These are phyloP conservation scores for Heliconius cydno DNA, from an alignment of 2,888 invertebrate species.

Conservation along the genomic window DNA sequence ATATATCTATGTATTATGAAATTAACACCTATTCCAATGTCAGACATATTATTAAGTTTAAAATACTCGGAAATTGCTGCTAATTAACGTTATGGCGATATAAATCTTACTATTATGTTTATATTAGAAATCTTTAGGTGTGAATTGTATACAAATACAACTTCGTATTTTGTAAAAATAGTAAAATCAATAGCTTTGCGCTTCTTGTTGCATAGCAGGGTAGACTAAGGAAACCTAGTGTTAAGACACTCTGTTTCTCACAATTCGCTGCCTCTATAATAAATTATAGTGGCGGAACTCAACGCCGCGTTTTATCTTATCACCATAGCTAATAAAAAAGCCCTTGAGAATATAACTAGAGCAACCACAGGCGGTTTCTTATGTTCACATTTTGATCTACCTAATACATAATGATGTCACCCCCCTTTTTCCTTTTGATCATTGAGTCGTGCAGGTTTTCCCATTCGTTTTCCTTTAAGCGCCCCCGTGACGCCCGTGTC, in stretches of 20 bases:
- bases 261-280: not conserved
- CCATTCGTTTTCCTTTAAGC: constrained; percentile 18
- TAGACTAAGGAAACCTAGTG: not conserved
- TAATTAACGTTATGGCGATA: not conserved
- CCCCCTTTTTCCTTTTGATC: constrained; percentile 11
- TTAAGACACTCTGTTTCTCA: not conserved
- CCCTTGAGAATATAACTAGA: not conserved
- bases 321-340: not conserved
- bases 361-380: not conserved
- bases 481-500: not conserved
- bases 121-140: not conserved
- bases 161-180: not conserved
- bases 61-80: not conserved
- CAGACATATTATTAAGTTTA: not conserved
- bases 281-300: too few species aligned
- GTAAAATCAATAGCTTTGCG: not conserved
- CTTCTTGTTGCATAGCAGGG: not conserved
- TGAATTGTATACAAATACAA: constrained; percentile 1
- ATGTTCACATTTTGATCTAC: not conserved
- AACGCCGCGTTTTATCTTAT: too few species aligned
- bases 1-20: not conserved
- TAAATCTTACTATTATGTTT: not conserved
- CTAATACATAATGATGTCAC: constrained; percentile 12
- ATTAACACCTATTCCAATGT: not conserved
- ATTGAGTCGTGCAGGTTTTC: constrained; percentile 14